These are phyloP conservation scores for Indri indri DNA, from an alignment of 2,113 vertebrate species.

Conservation along the genomic window DNA sequence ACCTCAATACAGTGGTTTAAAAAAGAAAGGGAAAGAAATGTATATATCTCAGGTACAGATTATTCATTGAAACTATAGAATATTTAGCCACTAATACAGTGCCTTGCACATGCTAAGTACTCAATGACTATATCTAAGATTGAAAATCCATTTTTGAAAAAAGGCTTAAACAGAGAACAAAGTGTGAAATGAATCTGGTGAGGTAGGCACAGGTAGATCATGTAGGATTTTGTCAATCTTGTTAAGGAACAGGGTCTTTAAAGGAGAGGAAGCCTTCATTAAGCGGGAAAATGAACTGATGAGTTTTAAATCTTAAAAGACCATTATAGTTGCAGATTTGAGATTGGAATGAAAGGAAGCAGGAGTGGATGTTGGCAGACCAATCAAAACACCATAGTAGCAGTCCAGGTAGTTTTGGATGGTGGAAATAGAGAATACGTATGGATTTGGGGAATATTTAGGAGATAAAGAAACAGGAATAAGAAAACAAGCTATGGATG, in stretches of 20 bases:
- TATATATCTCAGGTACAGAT: not conserved
- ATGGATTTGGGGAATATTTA: not conserved
- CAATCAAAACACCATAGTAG: not conserved
- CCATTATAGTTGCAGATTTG: not conserved
- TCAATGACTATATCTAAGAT: too few relatives aligned
- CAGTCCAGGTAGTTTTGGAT: not conserved
- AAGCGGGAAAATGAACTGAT: not conserved
- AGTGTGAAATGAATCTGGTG: not conserved
- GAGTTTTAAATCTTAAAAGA: not conserved
- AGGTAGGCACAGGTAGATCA: not conserved
- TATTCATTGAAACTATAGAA: not conserved
- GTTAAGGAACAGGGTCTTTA: not conserved
- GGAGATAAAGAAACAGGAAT: not conserved
- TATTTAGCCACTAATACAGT: not conserved
- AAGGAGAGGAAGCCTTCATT: not conserved
- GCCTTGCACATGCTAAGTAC: not conserved
- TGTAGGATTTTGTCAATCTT: not conserved
- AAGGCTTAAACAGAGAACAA: not conserved
- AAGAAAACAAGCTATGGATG: not conserved
- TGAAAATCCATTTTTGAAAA: not conserved
- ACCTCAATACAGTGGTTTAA: not conserved
- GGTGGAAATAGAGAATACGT: not conserved
- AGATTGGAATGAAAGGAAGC: not conserved
- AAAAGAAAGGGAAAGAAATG: not conserved
- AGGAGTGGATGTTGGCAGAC: not conserved